Evolutionary conservation across 2,888 invertebrate genomes (phyloP).

Genomic region (Fragum sueziense): DNA sequence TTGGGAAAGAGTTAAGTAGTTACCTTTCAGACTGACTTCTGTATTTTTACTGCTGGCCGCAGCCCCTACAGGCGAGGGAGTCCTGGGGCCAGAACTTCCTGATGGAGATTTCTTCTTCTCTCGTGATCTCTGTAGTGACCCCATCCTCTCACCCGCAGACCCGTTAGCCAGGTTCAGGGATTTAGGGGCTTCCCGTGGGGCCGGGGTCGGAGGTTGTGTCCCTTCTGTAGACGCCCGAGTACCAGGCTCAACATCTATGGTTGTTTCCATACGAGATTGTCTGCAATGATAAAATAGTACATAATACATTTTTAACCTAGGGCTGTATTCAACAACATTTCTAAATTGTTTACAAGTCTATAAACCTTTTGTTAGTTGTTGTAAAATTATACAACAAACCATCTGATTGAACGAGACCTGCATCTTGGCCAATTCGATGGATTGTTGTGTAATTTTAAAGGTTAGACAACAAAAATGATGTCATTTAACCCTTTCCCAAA

Average conservation of each 20-base stretch:
- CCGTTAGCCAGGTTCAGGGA: constrained; percentile 37
- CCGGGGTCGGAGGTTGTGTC: constrained; percentile 27
- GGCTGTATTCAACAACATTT: no score
- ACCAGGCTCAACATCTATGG: constrained; percentile 53
- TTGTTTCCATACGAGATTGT: constrained; percentile 42
- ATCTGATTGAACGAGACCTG: no score
- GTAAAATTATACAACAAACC: no score
- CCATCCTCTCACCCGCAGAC: constrained; percentile 24
- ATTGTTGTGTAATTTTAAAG: no score
- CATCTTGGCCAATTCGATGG: no score
- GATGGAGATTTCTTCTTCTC: constrained; percentile 41
- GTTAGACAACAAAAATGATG: no score
- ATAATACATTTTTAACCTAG: no score
- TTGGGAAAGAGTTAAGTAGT: no score
- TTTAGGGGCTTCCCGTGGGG: constrained; percentile 36
- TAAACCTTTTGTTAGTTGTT: no score
- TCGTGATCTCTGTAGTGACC: constrained; percentile 30
- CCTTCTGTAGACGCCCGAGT: constrained; percentile 38
- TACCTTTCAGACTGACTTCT: constrained; percentile 68
- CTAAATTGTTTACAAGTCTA: no score
- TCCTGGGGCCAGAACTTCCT: constrained; percentile 41
- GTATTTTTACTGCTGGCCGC: constrained; percentile 23
- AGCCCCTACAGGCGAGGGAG: constrained; percentile 41
- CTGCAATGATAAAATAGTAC: not conserved
- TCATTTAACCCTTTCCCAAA: no score